phyloP scores from a whole-genome alignment of 1,140 invertebrate genomes.

The Trichoplusia ni region DNA sequence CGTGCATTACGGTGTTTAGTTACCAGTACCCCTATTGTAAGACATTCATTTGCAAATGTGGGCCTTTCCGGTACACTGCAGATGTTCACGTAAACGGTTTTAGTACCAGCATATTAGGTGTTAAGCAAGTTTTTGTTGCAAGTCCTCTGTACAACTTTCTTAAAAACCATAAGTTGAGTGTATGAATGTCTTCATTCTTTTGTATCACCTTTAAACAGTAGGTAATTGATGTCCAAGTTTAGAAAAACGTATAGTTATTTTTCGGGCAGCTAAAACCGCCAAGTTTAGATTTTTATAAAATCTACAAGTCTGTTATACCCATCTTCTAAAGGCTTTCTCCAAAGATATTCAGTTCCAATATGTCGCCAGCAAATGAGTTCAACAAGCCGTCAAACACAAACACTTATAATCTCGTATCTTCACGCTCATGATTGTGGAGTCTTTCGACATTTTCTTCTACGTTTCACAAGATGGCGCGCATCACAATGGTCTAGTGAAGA shows the following conservation, averaged over 20 bases:
- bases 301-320: too few relatives aligned
- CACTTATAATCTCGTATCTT: conserved; percentile 5
- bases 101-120: not conserved
- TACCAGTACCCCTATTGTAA: conserved; percentile 22
- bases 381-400: not conserved
- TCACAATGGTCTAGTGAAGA: conserved; percentile 10
- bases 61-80: conserved; percentile 19
- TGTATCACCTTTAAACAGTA: too few relatives aligned
- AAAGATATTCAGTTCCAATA: not conserved
- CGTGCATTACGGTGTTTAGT: conserved; percentile 3
- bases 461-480: not conserved
- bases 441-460: conserved; percentile 12
- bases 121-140: not conserved
- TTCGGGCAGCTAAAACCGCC: too few relatives aligned
- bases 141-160: too few relatives aligned
- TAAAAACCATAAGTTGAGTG: too few relatives aligned
- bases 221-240: too few relatives aligned
- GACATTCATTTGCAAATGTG: conserved; percentile 22
- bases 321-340: too few relatives aligned
- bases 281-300: too few relatives aligned
- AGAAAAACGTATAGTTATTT: too few relatives aligned
- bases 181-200: too few relatives aligned
- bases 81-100: conserved; percentile 13
- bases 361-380: not conserved
- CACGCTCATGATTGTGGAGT: not conserved